phyloP scores from a whole-genome alignment of 2,888 invertebrate species.

The Temnothorax ravouxi region DNA sequence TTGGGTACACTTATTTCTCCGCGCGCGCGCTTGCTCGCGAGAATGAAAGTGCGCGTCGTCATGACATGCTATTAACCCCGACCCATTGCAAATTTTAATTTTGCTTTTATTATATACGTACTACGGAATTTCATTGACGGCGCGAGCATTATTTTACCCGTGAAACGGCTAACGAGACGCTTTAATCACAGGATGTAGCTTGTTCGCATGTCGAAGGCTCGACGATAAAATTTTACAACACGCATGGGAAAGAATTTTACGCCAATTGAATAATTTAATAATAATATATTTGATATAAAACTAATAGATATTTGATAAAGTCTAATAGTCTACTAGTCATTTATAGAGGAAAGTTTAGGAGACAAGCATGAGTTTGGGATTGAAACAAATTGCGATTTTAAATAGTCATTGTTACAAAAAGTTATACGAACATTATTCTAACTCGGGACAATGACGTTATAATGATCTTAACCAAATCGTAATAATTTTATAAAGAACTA shows the following conservation, averaged over 20 bases:
- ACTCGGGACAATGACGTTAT: neutral
- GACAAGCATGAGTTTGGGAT: neutral
- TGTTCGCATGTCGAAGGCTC: neutral
- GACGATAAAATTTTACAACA: neutral
- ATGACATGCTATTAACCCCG: constrained; percentile 46
- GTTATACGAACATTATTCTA: neutral
- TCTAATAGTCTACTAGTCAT: neutral
- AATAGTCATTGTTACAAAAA: neutral
- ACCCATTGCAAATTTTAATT: constrained; percentile 22
- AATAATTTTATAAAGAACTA: neutral
- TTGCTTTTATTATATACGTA: constrained; percentile 23
- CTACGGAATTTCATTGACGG: constrained; percentile 9
- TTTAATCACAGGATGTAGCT: constrained; percentile 8
- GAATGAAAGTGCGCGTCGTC: constrained; percentile 36
- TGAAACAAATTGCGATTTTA: neutral
- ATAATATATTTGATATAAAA: neutral
- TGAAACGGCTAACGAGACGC: constrained; percentile 13
- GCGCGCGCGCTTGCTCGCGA: neutral
- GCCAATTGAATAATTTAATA: neutral
- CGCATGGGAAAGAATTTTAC: neutral
- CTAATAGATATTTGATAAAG: neutral
- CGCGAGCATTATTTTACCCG: constrained; percentile 9
- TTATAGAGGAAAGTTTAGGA: neutral
- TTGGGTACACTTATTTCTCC: neutral
- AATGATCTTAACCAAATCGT: neutral